phyloP scores from a whole-genome alignment of 2,888 invertebrate species.

The Macropis europaea region DNA sequence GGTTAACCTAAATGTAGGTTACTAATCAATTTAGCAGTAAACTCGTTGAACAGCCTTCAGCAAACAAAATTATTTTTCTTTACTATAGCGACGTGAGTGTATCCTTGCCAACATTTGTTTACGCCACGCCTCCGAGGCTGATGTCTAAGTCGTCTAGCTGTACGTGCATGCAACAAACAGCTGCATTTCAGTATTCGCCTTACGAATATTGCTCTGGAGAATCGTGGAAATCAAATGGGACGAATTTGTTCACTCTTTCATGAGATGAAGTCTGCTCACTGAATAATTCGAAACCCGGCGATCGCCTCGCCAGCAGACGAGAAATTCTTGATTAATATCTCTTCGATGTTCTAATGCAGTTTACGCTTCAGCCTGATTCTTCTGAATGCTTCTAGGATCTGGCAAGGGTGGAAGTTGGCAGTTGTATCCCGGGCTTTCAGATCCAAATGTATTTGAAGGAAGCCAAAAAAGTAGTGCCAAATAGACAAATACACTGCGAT shows the following conservation, averaged over 20 bases:
- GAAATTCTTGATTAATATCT: conserved; percentile 36
- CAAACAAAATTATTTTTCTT: too few species aligned
- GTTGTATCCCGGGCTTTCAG: conserved; percentile 22
- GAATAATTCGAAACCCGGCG: conserved; percentile 23
- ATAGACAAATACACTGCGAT: conserved; percentile 47
- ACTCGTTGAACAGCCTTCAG: too few species aligned
- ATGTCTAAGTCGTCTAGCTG: too few species aligned
- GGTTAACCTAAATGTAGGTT: too few species aligned
- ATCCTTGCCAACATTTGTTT: too few species aligned
- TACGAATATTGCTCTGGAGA: too few species aligned
- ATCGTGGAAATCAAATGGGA: conserved; percentile 3
- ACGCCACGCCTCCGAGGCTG: too few species aligned
- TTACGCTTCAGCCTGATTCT: conserved; percentile 42
- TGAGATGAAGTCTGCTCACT: neutral
- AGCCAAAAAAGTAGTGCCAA: conserved; percentile 57
- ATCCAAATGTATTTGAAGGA: conserved; percentile 53
- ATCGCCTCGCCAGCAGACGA: neutral
- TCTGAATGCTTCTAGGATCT: conserved; percentile 35
- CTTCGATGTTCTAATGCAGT: conserved; percentile 30
- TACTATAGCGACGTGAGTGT: too few species aligned
- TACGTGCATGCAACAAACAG: neutral
- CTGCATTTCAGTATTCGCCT: too few species aligned
- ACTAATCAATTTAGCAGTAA: too few species aligned
- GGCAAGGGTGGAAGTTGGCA: conserved; percentile 53
- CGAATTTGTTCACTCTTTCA: conserved; percentile 15